These are phyloP conservation scores for Eulacestoma nigropectus DNA, from an alignment of 2,113 vertebrate species.

Conservation along the genomic window DNA sequence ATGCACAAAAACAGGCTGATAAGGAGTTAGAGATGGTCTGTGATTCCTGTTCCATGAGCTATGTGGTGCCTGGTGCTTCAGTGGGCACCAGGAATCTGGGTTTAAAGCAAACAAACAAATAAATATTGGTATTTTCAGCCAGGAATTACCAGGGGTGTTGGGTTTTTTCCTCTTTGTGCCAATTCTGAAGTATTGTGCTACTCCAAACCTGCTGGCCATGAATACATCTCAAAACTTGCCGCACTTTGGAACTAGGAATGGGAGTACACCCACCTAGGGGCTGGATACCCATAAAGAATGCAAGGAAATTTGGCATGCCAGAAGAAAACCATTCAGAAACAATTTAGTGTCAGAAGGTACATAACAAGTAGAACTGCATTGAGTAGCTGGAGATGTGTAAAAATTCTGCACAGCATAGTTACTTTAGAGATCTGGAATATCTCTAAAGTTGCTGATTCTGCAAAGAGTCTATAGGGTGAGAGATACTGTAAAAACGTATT, in stretches of 20 bases:
- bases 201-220: not conserved
- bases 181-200: not conserved
- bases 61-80: not conserved
- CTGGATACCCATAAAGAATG: not conserved
- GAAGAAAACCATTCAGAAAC: not conserved
- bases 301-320: not conserved
- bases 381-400: not conserved
- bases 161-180: rapidly evolving
- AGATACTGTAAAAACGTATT: not conserved
- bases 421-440: not conserved
- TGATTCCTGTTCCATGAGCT: not conserved
- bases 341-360: not conserved
- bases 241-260: rapidly evolving
- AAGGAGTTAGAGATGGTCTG: not conserved
- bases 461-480: not conserved
- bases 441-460: not conserved
- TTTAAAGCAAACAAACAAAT: not conserved
- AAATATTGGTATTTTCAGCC: not conserved
- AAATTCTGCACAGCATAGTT: not conserved
- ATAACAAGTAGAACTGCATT: not conserved
- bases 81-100: not conserved
- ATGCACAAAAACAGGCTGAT: not conserved
- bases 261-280: rapidly evolving
- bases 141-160: rapidly evolving
- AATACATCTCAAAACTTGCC: not conserved